Evolutionary conservation across 2,888 invertebrate species (phyloP).

Genomic region (Pachycephus smyrnensis): DNA sequence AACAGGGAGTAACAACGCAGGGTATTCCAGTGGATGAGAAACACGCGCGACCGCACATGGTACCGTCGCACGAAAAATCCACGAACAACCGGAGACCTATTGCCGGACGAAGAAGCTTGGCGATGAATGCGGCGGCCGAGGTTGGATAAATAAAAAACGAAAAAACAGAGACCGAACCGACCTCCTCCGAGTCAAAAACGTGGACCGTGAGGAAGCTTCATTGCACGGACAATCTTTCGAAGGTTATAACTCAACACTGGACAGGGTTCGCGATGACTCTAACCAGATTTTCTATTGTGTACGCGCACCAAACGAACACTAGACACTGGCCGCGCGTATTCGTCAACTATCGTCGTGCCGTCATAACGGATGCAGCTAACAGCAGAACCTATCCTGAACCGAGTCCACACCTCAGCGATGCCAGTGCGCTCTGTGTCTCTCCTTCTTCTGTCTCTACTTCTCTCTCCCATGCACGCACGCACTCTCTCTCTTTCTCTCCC

Average conservation of each 20-base stretch:
- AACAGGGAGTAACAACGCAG: not conserved
- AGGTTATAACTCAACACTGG: not conserved
- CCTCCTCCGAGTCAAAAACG: conserved; percentile 2
- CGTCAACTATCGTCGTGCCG: conserved; percentile 28
- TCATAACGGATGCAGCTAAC: conserved; percentile 49
- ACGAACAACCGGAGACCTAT: not conserved
- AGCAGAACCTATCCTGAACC: conserved; percentile 30
- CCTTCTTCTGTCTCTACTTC: conserved; percentile 3
- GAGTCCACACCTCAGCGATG: conserved; percentile 46
- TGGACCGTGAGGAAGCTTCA: conserved; percentile 3
- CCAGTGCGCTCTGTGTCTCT: conserved; percentile 38
- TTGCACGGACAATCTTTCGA: conserved; percentile 1
- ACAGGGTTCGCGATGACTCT: not conserved
- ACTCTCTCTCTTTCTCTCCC: conserved; percentile 10
- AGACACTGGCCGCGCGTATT: conserved; percentile 1
- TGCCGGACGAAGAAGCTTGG: not conserved
- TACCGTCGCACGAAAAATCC: conserved; percentile 22
- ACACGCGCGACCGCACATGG: conserved; percentile 53
- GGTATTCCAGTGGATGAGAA: not conserved
- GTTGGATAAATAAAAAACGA: not conserved
- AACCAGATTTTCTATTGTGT: not conserved
- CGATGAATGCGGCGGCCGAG: not conserved
- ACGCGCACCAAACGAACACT: not conserved
- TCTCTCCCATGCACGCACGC: conserved; percentile 15
- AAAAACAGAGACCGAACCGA: conserved; percentile 1